Percentiles rank a stretch among this genome's conserved stretches.
These are phyloP conservation scores for Acronicta alni DNA, from an alignment of 2,888 invertebrate species.

Conservation along the genomic window DNA sequence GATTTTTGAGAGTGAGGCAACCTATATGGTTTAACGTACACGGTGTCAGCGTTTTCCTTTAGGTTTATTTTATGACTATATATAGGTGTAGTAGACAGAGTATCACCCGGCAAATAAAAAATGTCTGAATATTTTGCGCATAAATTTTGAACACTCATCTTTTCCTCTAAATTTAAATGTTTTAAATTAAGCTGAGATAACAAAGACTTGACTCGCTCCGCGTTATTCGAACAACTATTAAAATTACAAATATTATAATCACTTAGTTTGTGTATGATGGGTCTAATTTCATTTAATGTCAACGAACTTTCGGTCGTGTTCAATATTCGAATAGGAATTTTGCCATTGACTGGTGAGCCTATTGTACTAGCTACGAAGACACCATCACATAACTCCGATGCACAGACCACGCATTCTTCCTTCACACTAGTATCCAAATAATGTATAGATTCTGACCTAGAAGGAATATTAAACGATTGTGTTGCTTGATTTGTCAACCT, in stretches of 20 bases:
- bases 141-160: not conserved
- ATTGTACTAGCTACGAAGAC: too few relatives aligned
- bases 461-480: too few relatives aligned
- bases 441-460: too few relatives aligned
- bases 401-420: too few relatives aligned
- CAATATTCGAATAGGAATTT: conserved; percentile 3
- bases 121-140: conserved; percentile 9
- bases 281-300: conserved; percentile 4
- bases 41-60: not conserved
- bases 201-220: too few relatives aligned
- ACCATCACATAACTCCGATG: too few relatives aligned
- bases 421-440: too few relatives aligned
- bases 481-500: too few relatives aligned
- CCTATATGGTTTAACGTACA: conserved; percentile 8
- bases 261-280: conserved; percentile 1
- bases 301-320: conserved; percentile 10
- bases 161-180: not conserved
- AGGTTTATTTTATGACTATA: conserved; percentile 8
- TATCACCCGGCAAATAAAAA: conserved; percentile 6
- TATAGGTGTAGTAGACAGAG: not conserved
- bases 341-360: too few relatives aligned
- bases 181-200: not conserved
- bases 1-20: not conserved
- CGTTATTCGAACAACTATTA: too few relatives aligned
- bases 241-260: too few relatives aligned